A percentile compares a stretch with the other conserved stretches of the same genome.
Evolutionary conservation across 2,113 vertebrate species (phyloP).

Genomic region (Thalassoma bifasciatum): DNA sequence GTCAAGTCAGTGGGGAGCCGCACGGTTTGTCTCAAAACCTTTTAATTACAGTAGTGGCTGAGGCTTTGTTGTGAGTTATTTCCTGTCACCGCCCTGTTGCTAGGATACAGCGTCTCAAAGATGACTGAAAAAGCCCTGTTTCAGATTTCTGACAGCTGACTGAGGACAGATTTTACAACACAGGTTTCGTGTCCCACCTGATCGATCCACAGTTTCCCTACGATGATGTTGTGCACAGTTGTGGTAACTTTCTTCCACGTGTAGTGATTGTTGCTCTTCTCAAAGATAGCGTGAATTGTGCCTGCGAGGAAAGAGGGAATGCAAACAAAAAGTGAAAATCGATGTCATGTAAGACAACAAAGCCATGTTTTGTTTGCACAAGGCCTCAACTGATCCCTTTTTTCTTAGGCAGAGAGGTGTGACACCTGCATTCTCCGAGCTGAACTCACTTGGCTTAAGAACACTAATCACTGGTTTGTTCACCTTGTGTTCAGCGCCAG

Average conservation of each 20-base stretch:
- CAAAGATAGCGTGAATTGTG: constrained; percentile 95
- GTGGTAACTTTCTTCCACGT: constrained; percentile 98
- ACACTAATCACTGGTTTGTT: background rate
- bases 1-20: no score
- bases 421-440: background rate
- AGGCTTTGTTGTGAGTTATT: background rate
- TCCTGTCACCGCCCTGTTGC: background rate
- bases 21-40: background rate
- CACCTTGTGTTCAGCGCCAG: background rate
- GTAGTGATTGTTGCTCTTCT: constrained; percentile 93
- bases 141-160: no score
- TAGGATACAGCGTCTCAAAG: no score
- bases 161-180: no score
- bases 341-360: background rate
- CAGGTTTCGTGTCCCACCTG: constrained; percentile 85
- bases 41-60: background rate
- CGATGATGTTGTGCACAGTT: constrained; percentile 98
- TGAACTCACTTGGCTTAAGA: background rate
- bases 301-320: constrained; percentile 74
- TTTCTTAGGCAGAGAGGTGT: background rate
- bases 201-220: constrained; percentile 99
- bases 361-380: background rate
- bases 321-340: background rate
- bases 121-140: no score
- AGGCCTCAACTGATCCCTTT: background rate